These are phyloP conservation scores for Berghia stephanieae DNA, from an alignment of 1,140 invertebrate species.

Conservation along the genomic window DNA sequence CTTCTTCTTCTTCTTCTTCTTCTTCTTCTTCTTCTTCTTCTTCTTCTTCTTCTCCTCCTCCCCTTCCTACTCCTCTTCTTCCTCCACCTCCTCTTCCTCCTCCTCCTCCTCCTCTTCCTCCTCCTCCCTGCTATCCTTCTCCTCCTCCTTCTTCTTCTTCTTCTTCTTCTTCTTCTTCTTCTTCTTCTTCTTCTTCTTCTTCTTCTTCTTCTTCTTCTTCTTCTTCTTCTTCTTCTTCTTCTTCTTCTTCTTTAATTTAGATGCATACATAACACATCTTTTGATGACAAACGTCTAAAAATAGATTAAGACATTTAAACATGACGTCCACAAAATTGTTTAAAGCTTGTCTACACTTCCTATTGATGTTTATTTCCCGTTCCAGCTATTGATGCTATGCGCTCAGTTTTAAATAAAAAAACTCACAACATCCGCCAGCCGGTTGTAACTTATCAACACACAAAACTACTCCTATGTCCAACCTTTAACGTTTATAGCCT, in stretches of 20 bases:
- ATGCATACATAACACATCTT: no score
- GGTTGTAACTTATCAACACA: no score
- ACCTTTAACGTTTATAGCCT: no score
- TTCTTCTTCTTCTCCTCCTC: not conserved
- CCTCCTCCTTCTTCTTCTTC: not conserved
- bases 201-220: constrained; percentile 7
- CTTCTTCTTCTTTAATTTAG: constrained; percentile 26
- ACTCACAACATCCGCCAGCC: no score
- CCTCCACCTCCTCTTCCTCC: not conserved
- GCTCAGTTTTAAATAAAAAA: no score
- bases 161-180: not conserved
- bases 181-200: not conserved
- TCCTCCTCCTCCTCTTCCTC: not conserved
- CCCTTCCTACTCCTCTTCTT: not conserved
- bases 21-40: not conserved
- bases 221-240: not conserved
- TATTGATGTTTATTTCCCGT: no score
- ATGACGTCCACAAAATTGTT: no score
- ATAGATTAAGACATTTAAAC: no score
- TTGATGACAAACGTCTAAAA: no score
- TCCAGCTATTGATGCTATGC: no score
- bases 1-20: not conserved
- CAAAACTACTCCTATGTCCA: no score
- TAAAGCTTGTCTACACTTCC: no score
- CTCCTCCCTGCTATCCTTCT: not conserved